Evolutionary conservation across 2,888 invertebrate genomes (phyloP).

Genomic region (Xanthorhoe designata): DNA sequence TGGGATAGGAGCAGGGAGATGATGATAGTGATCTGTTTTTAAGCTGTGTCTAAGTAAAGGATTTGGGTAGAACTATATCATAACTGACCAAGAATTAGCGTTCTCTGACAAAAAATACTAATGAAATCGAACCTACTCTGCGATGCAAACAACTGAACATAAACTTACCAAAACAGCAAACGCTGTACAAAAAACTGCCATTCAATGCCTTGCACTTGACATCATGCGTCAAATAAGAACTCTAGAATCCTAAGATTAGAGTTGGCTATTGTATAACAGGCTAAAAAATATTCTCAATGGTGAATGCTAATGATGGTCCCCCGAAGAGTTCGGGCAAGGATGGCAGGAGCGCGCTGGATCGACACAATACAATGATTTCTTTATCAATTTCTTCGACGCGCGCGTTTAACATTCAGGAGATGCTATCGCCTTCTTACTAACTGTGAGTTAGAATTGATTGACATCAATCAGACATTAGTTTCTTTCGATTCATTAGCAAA

Average conservation of each 20-base stretch:
- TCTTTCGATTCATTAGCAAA: neutral
- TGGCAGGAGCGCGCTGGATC: slow-evolving; percentile 52
- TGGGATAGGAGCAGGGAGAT: neutral
- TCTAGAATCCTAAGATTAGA: neutral
- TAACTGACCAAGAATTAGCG: neutral
- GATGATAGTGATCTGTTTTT: neutral
- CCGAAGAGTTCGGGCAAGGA: slow-evolving; percentile 50
- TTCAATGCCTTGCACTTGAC: slow-evolving; percentile 40
- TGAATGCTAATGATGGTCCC: slow-evolving; percentile 47
- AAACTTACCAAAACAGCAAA: slow-evolving; percentile 51
- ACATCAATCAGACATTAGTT: slow-evolving; percentile 4
- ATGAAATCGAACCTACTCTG: slow-evolving; percentile 27
- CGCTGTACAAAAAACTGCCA: slow-evolving; percentile 48
- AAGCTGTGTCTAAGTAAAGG: neutral
- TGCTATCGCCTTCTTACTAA: slow-evolving; percentile 42
- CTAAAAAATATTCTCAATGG: slow-evolving; percentile 30
- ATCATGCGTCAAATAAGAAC: slow-evolving; percentile 6
- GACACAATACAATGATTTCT: slow-evolving; percentile 62
- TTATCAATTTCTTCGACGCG: slow-evolving; percentile 56
- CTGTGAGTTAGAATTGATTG: slow-evolving; percentile 12
- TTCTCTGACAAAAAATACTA: neutral
- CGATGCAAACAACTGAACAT: slow-evolving; percentile 39
- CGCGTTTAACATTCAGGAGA: slow-evolving; percentile 41
- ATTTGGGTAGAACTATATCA: neutral
- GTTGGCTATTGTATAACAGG: slow-evolving; percentile 7